Base-by-base conservation (phyloP, 2,888 invertebrate genomes). In the Acleris cristana region DNA sequence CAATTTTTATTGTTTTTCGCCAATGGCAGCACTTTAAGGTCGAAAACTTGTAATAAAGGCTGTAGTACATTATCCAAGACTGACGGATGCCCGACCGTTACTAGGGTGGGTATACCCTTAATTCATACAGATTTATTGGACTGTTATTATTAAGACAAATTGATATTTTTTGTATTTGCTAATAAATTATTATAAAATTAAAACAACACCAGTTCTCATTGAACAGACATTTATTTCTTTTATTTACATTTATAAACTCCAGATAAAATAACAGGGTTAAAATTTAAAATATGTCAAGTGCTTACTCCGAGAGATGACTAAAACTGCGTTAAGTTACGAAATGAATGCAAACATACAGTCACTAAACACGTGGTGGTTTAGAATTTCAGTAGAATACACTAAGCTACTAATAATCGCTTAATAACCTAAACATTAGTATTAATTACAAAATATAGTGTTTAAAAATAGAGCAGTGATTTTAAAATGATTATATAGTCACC, bases 221-320 rank as follows among this genome's bases (percentile, higher is more conserved):
- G 87, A 91, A 92, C 91, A 90, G 87, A 92, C 91, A 92, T 92
- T 92, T 92, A 92, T 91, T 92, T 87, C 52, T 40, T 4, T 40
- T 14, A 14, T 40, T 40, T 40, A 40, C 10, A 10, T 12, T 40
- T 14, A 40, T 69, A 89, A 89, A 90, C 85, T 81, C 90, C 34
- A 34, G 83, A 87, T 80, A 88, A 88, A 87, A 86, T 87, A 92
- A 92, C 90, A 90, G 81, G 82, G 81, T 86, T 84, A 83, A 83
- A 77, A 74, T 73, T 73, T 75, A 71, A 77, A 78, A 80, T 78
- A 79, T 79, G 51, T 61, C 51, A 52, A 67, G 34, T 62, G 62
- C 66, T 52, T 21, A 21, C 45, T 21, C 19, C 57, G 66, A 62
- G 66, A 67, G 62, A 62, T 56, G 65, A 56, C 19, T 56, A 49